Evolutionary conservation across 2,113 vertebrate genomes (phyloP).

Genomic region (Sprattus sprattus): DNA sequence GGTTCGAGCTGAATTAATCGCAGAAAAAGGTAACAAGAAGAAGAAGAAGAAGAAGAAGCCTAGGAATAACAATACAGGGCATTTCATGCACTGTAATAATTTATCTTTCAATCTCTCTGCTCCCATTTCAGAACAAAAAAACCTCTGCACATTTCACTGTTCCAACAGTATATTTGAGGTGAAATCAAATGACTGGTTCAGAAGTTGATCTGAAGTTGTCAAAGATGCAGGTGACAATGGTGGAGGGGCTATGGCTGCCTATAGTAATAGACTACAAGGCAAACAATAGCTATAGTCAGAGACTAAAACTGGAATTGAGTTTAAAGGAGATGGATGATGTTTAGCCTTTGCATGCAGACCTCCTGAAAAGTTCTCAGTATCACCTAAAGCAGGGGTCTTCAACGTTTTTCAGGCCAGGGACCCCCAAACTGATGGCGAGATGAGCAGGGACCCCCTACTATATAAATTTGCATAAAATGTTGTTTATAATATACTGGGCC

Average conservation of each 20-base stretch:
- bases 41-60: no score
- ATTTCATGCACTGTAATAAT: no score
- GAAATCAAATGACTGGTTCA: slow-evolving; percentile 44
- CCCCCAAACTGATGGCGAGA: no score
- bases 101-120: slow-evolving; percentile 46
- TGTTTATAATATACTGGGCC: no score
- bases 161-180: slow-evolving; percentile 35
- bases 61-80: no score
- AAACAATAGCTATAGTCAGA: slow-evolving; percentile 20
- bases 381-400: no score
- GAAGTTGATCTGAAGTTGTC: slow-evolving; percentile 39
- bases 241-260: slow-evolving; percentile 24
- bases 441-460: no score
- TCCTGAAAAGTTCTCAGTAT: not conserved
- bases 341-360: not conserved
- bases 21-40: no score
- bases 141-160: slow-evolving; percentile 38
- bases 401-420: no score
- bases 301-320: not conserved
- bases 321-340: not conserved
- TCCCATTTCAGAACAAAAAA: slow-evolving; percentile 40
- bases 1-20: no score
- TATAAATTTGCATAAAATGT: no score
- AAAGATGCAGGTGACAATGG: slow-evolving; percentile 37
- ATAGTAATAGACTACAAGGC: slow-evolving; percentile 26